phyloP scores from a whole-genome alignment of 2,888 invertebrate genomes.

The Napeogenes sylphis region DNA sequence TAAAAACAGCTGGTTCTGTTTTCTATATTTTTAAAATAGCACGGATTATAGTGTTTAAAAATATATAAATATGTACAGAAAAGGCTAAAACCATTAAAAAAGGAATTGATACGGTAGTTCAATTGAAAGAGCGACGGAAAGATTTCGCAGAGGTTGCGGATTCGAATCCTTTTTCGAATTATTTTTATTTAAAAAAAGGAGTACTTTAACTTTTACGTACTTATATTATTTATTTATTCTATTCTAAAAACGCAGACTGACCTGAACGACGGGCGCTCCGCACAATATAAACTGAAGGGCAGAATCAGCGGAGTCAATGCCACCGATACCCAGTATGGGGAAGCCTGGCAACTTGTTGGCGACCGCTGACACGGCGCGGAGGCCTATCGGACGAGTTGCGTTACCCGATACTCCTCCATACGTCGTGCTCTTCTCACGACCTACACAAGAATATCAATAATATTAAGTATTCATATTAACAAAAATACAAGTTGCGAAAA shows the following conservation, averaged over 20 bases:
- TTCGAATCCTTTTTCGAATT: too few species aligned
- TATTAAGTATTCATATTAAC: not conserved
- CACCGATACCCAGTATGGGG: conserved; percentile 96
- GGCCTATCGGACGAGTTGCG: conserved; percentile 95
- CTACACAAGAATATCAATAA: conserved; percentile 35
- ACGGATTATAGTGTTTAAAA: too few species aligned
- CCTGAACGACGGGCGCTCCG: conserved; percentile 95
- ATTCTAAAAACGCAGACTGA: conserved; percentile 42
- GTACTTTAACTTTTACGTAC: too few species aligned
- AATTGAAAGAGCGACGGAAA: too few species aligned
- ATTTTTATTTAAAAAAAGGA: too few species aligned
- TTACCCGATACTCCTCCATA: conserved; percentile 97
- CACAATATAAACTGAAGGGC: conserved; percentile 96
- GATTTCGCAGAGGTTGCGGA: too few species aligned
- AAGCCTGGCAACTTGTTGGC: conserved; percentile 90
- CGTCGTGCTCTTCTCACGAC: conserved; percentile 86
- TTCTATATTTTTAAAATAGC: too few species aligned
- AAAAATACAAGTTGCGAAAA: not conserved
- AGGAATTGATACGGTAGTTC: too few species aligned
- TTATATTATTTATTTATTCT: too few species aligned
- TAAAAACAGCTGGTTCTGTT: too few species aligned
- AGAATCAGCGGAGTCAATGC: conserved; percentile 97
- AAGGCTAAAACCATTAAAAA: too few species aligned
- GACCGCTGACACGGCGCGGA: conserved; percentile 93
- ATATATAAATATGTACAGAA: too few species aligned